Conservation (phyloP, 2,888 invertebrate genomes). For the Halictus ligatus region DNA sequence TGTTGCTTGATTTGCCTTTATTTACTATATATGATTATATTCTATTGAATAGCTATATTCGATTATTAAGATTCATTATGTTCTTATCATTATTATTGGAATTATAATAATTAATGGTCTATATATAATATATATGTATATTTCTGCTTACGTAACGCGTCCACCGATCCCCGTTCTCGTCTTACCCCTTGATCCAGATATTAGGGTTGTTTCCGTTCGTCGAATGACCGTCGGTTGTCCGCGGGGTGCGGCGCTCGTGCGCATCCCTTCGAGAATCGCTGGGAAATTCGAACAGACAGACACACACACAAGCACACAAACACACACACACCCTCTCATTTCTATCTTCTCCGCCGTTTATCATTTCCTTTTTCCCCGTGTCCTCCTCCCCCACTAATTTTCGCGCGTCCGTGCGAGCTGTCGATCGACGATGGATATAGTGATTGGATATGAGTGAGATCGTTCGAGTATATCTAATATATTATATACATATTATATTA, state of each 20-base stretch:
- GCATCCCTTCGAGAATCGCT: not conserved
- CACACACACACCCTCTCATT: too few species aligned
- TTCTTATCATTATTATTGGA: slow-evolving; percentile 50
- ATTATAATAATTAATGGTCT: slow-evolving; percentile 67
- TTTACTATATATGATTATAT: slow-evolving; percentile 84
- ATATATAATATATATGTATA: slow-evolving; percentile 60
- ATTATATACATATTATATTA: slow-evolving; percentile 68
- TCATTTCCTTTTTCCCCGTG: not conserved
- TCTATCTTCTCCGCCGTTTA: not conserved
- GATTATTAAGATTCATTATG: slow-evolving; percentile 72
- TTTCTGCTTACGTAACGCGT: slow-evolving; percentile 49
- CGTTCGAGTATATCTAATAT: slow-evolving; percentile 79
- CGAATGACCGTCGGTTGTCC: not conserved
- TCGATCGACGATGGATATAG: slow-evolving; percentile 71
- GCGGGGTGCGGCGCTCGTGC: not conserved
- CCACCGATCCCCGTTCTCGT: slow-evolving; percentile 16
- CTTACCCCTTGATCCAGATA: not conserved
- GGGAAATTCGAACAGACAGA: not conserved
- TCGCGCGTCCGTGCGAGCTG: slow-evolving; percentile 44
- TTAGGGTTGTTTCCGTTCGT: slow-evolving; percentile 46
- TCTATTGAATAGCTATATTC: slow-evolving; percentile 83
- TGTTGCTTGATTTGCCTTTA: slow-evolving; percentile 84
- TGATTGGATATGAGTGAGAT: slow-evolving; percentile 82
- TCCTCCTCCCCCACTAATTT: not conserved
- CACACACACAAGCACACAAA: too few species aligned